These are phyloP conservation scores for Phyllostomus discolor DNA, from an alignment of 2,113 vertebrate species.

Conservation along the genomic window DNA sequence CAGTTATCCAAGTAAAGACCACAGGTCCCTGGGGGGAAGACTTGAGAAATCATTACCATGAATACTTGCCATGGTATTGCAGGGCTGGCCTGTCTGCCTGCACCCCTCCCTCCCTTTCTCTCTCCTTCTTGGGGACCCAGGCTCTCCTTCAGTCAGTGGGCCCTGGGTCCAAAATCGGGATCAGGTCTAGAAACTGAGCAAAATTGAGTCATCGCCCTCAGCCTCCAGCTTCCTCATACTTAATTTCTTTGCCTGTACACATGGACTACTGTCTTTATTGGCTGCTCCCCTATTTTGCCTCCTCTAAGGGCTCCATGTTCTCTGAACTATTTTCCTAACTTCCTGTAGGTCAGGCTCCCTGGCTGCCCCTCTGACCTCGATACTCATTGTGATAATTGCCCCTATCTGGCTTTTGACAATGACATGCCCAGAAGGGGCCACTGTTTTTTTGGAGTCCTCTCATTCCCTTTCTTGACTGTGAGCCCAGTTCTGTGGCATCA, in stretches of 20 bases:
- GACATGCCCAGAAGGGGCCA: fast-evolving
- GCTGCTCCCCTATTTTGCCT: not conserved
- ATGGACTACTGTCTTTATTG: fast-evolving
- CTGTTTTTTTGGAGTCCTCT: not conserved
- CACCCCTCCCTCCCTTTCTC: too few relatives aligned
- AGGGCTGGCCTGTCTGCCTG: not conserved
- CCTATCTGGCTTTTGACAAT: not conserved
- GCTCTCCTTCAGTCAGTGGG: not conserved
- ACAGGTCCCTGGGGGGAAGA: not conserved
- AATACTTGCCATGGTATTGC: not conserved
- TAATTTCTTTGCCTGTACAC: not conserved
- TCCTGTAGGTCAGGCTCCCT: too few relatives aligned
- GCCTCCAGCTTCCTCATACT: not conserved
- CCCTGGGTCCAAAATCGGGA: not conserved
- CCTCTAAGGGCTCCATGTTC: not conserved
- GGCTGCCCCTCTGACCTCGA: not conserved
- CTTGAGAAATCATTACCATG: not conserved
- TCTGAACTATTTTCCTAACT: not conserved
- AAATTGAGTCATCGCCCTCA: not conserved
- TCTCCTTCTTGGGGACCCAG: not conserved
- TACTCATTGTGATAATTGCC: not conserved
- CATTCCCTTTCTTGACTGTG: fast-evolving
- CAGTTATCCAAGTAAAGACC: not conserved
- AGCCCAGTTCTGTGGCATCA: not conserved
- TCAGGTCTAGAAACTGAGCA: not conserved